A percentile compares a stretch with the other conserved stretches of the same genome.
Conservation (phyloP, 2,113 vertebrate genomes). For the Elephas maximus region DNA sequence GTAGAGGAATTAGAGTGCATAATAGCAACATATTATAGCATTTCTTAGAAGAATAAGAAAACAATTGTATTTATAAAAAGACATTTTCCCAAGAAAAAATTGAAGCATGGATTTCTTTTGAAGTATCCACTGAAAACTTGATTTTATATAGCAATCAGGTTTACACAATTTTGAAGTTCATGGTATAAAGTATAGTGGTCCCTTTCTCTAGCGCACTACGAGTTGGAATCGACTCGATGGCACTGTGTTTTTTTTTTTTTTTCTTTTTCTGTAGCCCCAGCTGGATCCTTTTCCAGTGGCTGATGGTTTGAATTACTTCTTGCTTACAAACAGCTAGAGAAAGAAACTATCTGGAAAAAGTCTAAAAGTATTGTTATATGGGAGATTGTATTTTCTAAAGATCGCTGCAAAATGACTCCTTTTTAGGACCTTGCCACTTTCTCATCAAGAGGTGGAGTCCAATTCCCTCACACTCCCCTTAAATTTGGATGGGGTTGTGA, state of each 20-base stretch:
- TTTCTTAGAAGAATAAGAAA: background rate
- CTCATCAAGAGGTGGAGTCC: background rate
- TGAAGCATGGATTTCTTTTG: background rate
- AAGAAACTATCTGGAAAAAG: background rate
- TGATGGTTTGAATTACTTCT: constrained; percentile 3
- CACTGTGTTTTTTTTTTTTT: too few relatives aligned
- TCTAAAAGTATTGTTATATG: background rate
- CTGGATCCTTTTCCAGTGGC: background rate
- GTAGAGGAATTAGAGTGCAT: background rate
- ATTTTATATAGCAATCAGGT: background rate
- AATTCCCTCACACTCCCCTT: background rate
- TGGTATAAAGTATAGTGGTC: background rate
- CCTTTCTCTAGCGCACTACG: background rate
- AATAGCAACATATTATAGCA: background rate
- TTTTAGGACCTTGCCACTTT: background rate
- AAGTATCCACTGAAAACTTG: background rate
- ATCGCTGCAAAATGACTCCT: background rate
- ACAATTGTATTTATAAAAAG: background rate
- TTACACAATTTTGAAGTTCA: background rate
- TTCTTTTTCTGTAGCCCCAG: background rate
- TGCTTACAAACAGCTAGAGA: constrained; percentile 14
- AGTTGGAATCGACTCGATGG: too few relatives aligned
- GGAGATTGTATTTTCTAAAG: constrained; percentile 7
- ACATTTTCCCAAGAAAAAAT: constrained; percentile 19
- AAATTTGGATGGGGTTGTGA: background rate